Evolutionary conservation across 2,113 vertebrate species (phyloP), one percentile per base, ranked within the genome.

Genomic region (Pterocles gutturalis): DNA sequence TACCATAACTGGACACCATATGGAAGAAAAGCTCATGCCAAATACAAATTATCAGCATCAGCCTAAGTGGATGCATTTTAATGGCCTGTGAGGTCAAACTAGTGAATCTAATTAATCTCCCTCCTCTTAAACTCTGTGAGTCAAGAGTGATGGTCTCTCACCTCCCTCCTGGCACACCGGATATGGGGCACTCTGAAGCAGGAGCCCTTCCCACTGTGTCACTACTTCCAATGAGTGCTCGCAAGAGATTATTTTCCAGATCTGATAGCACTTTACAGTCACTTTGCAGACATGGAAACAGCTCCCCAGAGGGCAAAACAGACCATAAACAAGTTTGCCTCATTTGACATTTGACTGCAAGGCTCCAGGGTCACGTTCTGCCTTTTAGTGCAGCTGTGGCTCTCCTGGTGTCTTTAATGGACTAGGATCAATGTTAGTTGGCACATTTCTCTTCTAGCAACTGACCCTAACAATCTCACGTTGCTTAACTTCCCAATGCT

Each of bases 271-370:
- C 34, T 89, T 69, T 29, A 48, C 31, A 69, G 15, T 76, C 81
- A 29, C n/a, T 91, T 79, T 62, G 58, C 41, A 79, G 78, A 80
- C 36, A 19, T 13, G 22, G 49, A 77, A 91, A 80, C 1, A 2
- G 17, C 62, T 93, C 62, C 70, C 66, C 16, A 55, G 66, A 80
- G 62, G 36, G 45, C 17, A 87, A 96, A 94, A 66, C n/a, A 87
- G 54, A 49, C 46, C 43, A 83, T 45, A 76, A 91, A 84, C n/a
- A 89, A 57, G n/a, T n/a, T 88, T 85, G 62, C 36, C 54, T 85
- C 45, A 3, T 82, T 83, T 80, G 70, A 17, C 58, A 29, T 93
- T 90, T 93, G 87, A 91, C 61, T 91, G 54, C 19, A 87, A 87
- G 31, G 48, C 75, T 93, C 57, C 62, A 57, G 57, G 54, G 79